Evolutionary conservation across 2,888 invertebrate genomes (phyloP).

Genomic region (Microctonus hyperodae): DNA sequence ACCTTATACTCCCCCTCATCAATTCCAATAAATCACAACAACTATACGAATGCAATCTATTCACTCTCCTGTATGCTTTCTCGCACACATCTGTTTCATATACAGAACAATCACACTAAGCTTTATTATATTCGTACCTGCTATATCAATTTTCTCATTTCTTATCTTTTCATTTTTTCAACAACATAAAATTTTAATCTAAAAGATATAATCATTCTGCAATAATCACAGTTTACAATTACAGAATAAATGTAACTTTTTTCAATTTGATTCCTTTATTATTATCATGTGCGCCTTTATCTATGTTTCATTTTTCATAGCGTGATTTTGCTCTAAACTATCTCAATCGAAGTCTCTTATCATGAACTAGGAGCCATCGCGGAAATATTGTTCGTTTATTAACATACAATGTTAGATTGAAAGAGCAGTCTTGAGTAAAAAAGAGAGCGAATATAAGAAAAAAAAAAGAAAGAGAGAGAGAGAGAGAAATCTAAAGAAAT

Average conservation of each 20-base stretch:
- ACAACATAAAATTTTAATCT: neutral
- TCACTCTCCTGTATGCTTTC: constrained; percentile 6
- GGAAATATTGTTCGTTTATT: constrained; percentile 32
- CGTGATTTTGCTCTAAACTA: neutral
- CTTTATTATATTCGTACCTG: constrained; percentile 28
- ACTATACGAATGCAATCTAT: constrained; percentile 19
- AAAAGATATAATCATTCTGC: neutral
- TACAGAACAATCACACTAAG: constrained; percentile 26
- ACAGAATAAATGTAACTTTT: no score
- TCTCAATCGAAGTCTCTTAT: constrained; percentile 18
- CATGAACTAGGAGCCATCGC: constrained; percentile 32
- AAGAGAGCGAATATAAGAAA: constrained; percentile 32
- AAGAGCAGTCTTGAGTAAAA: constrained; percentile 33
- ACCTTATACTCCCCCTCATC: neutral
- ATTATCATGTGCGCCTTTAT: no score
- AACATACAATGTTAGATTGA: constrained; percentile 32
- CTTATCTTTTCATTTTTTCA: constrained; percentile 22
- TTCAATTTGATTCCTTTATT: no score
- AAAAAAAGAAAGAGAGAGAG: constrained; percentile 22
- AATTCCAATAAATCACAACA: constrained; percentile 11
- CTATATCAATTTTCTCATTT: constrained; percentile 35
- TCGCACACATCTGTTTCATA: constrained; percentile 8
- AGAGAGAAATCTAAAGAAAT: constrained; percentile 29
- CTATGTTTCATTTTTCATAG: neutral
- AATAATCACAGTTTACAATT: no score